These are phyloP conservation scores for Rhogogaster chlorosoma DNA, from an alignment of 2,888 invertebrate species.

Conservation along the genomic window DNA sequence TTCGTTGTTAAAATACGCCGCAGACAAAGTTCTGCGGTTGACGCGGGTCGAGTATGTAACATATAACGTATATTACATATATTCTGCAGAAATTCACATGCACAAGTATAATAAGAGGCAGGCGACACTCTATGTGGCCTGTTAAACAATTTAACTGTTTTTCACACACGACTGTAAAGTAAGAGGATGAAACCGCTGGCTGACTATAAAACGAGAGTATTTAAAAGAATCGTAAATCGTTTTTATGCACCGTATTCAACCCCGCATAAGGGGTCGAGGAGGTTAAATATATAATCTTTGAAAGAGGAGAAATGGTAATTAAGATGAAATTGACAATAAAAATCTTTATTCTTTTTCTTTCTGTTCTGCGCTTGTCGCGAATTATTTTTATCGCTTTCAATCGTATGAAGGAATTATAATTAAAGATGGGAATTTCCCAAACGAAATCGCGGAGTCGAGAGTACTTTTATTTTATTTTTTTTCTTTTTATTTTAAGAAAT, in stretches of 20 bases:
- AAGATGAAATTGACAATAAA: neutral
- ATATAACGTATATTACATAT: neutral
- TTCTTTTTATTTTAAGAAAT: no score
- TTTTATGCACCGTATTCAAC: neutral
- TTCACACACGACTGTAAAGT: neutral
- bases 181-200: neutral
- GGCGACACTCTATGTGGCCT: slow-evolving; percentile 12
- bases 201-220: neutral
- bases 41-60: neutral
- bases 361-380: neutral
- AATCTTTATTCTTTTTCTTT: neutral
- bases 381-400: neutral
- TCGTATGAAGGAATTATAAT: neutral
- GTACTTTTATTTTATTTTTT: no score
- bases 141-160: slow-evolving; percentile 15
- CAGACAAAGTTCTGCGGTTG: slow-evolving; percentile 34
- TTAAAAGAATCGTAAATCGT: neutral
- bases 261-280: neutral
- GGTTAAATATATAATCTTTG: neutral
- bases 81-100: neutral
- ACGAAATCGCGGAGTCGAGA: neutral
- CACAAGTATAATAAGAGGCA: neutral
- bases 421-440: neutral
- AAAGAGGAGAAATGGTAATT: neutral
- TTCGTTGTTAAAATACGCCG: slow-evolving; percentile 27